A percentile compares a stretch with the other conserved stretches of the same genome.
Conservation (phyloP, 2,113 vertebrate genomes). For the Microtus richardsoni region DNA sequence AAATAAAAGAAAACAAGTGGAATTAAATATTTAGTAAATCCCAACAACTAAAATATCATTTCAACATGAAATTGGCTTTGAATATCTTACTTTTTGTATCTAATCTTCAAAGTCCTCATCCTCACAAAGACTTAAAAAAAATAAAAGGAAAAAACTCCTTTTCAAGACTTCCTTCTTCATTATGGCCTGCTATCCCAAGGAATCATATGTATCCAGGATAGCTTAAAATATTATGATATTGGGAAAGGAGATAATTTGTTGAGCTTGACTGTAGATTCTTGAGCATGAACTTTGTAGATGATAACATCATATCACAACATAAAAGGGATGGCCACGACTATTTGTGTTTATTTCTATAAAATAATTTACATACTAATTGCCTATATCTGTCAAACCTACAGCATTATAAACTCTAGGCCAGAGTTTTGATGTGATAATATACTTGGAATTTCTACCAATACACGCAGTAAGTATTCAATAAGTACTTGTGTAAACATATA, state of each 20-base stretch:
- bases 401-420: neutral
- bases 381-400: neutral
- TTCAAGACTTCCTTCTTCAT: neutral
- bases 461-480: neutral
- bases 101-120: neutral
- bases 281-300: neutral
- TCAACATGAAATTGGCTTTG: neutral
- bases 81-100: constrained; percentile 7
- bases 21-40: neutral
- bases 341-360: neutral
- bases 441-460: neutral
- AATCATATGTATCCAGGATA: neutral
- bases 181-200: neutral
- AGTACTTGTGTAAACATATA: neutral
- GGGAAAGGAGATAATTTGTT: neutral
- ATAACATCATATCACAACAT: neutral
- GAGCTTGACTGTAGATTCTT: neutral
- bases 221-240: neutral
- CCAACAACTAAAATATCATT: constrained; percentile 20
- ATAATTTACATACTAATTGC: neutral
- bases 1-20: constrained; percentile 33
- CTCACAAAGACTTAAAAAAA: neutral
- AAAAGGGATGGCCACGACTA: neutral
- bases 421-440: neutral
- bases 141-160: no score